Base-by-base conservation (phyloP, 2,888 invertebrate species). In the Pardosa pseudoannulata region DNA sequence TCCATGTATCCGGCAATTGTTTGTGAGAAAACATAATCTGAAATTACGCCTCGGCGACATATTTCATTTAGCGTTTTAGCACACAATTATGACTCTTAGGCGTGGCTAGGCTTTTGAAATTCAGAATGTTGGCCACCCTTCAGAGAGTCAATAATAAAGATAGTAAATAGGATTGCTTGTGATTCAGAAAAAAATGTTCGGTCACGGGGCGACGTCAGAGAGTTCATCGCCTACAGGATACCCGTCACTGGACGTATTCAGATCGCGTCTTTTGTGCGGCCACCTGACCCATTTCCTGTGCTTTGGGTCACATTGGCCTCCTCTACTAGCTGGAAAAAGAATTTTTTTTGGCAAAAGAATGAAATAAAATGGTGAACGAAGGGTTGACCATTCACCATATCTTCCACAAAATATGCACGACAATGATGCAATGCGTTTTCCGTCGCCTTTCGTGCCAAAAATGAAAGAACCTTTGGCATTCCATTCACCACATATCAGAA, bases 211-310 rank as follows among this genome's bases (percentile, higher is more conserved):
- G 11, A 29, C 29, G 31, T n/a, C 46, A 41, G 28, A 28, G 68
- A 56, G 74, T 74, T 68, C 81, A 74, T 68, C 68, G 68, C n/a
- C 68, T 74, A 41, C 73, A 74, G 74, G 68, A 80, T 73, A 67
- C 36, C 27, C 65, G 28, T n/a, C 76, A 46, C 19, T 31, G 50
- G 32, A 6, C 3, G 46, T 23, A 72, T 72, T 67, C 65, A 76
- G 67, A 19, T 23, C 56, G n/a, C 46, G 67, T 81, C 81, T 81
- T 81, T 74, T 62, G 56, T 74, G 68, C 29, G 11, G 19, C 65
- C 50, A 39, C 50, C 74, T 81, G 74, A 81, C 81, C 81, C 73
- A 81, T 74, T 81, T 81, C 81, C 81, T 74, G 81, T 56, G 65
- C 39, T 72, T 13, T 41, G 31, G 64, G 70, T 78, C 70, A 76